phyloP scores from a whole-genome alignment of 92 coral and sea anemone genomes.

The Phenganax stokvisi region DNA sequence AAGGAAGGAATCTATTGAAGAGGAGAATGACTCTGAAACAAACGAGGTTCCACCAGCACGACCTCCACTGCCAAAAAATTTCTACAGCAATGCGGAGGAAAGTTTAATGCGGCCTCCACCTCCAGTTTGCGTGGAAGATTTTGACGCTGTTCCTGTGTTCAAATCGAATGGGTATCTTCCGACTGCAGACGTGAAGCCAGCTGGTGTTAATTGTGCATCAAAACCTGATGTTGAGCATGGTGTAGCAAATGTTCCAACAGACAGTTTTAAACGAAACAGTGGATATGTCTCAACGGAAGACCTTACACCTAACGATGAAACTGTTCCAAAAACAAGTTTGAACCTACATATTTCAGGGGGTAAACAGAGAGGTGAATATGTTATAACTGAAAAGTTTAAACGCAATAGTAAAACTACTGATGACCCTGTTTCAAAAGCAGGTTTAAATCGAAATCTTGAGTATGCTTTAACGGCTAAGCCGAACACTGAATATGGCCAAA shows the following conservation, averaged over 20 bases:
- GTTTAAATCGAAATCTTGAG: not conserved
- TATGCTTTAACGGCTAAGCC: not conserved
- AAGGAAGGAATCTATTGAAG: constrained; percentile 4
- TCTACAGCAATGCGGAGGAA: constrained; percentile 34
- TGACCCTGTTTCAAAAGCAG: not conserved
- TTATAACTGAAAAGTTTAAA: not conserved
- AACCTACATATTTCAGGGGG: not conserved
- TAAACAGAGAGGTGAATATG: not conserved
- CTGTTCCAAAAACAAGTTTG: not conserved
- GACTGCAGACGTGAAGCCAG: too few species aligned
- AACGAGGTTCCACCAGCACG: constrained; percentile 37
- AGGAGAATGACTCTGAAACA: not conserved
- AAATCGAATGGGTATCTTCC: too few species aligned
- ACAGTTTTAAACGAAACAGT: not conserved
- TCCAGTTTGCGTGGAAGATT: not conserved
- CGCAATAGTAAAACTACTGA: not conserved
- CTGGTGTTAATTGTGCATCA: too few species aligned
- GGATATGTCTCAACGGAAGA: not conserved
- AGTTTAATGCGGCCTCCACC: constrained; percentile 27
- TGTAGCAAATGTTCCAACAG: not conserved
- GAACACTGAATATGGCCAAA: constrained; percentile 1
- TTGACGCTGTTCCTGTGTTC: not conserved
- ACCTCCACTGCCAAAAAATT: constrained; percentile 31
- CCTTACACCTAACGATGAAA: not conserved
- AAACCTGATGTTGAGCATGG: too few species aligned